Evolutionary conservation across 2,113 vertebrate species (phyloP).

Genomic region (Cyphomyrus plagiostoma): DNA sequence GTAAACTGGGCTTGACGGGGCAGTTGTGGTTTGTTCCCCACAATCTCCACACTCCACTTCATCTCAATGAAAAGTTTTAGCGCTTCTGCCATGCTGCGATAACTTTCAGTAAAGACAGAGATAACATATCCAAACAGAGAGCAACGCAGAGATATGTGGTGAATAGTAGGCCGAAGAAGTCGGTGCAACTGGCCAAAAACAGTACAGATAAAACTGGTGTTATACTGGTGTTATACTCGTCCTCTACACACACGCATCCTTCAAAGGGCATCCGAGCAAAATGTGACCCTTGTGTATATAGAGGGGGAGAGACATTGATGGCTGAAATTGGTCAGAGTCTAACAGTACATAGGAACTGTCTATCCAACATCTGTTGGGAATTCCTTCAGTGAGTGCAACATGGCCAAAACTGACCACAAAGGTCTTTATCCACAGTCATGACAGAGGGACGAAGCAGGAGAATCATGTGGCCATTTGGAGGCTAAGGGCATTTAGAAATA

Average conservation of each 20-base stretch:
- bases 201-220: neutral
- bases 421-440: neutral
- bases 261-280: neutral
- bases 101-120: neutral
- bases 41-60: neutral
- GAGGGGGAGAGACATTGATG: neutral
- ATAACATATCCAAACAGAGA: neutral
- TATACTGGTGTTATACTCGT: neutral
- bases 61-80: neutral
- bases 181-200: neutral
- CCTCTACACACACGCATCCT: neutral
- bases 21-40: neutral
- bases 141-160: neutral
- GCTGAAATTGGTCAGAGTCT: neutral
- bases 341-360: neutral
- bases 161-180: neutral
- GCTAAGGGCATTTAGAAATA: neutral
- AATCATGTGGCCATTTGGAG: neutral
- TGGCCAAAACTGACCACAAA: neutral
- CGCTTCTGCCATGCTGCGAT: neutral
- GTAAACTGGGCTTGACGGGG: neutral
- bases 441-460: neutral
- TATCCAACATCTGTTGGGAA: neutral
- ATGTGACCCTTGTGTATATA: neutral
- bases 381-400: neutral